Evolutionary conservation across 2,113 vertebrate genomes (phyloP), one percentile per base, ranked within the genome.

Genomic region (Ctenomys sociabilis): DNA sequence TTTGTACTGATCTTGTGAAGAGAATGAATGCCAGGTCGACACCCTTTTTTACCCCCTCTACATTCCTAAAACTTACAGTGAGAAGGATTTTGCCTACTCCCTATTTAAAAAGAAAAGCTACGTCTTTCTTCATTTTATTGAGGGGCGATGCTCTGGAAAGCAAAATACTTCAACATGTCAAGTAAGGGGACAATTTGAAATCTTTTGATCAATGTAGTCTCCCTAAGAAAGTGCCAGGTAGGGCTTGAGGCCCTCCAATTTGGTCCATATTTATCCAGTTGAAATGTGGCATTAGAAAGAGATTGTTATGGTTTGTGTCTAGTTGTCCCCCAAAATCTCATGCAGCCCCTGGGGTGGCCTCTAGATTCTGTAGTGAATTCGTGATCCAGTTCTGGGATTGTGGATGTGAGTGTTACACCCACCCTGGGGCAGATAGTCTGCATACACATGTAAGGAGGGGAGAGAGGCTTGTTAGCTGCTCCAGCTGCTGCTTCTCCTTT

Each of bases 21-120:
- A 93, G 63, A 77, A 91, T 73, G 19, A 13, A 19, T 49, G 88
- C 28, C 24, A 81, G 13, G n/a, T 64, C 57, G 88, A 72, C 40
- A 43, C 49, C n/a, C 59, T 49, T 16, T 85, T 72, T 26, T 49
- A 1, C 24, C 1, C 61, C 24, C 24, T 61, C 61, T 14, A 43
- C 12, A 70, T 92, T 86, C 61, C 21, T 70, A 86, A 90, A 95
- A 57, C 10, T 54, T 37, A 66, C 2, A 22, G 16, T 52, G 45
- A 83, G 45, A 37, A 89, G 21, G 40, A 77, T 52, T 59, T 64
- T 35, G 19, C 11, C 13, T 77, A 77, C 26, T 57, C 37, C 22
- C 4, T 92, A 26, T 72, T 64, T 87, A 19, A 78, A 91, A 95
- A 89, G 49, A 77, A 89, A 90, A 32, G 40, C 26, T 78, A 72